A percentile compares a stretch with the other conserved stretches of the same genome.
Evolutionary conservation across 2,113 vertebrate species (phyloP).

Genomic region (Phaetusa simplex): DNA sequence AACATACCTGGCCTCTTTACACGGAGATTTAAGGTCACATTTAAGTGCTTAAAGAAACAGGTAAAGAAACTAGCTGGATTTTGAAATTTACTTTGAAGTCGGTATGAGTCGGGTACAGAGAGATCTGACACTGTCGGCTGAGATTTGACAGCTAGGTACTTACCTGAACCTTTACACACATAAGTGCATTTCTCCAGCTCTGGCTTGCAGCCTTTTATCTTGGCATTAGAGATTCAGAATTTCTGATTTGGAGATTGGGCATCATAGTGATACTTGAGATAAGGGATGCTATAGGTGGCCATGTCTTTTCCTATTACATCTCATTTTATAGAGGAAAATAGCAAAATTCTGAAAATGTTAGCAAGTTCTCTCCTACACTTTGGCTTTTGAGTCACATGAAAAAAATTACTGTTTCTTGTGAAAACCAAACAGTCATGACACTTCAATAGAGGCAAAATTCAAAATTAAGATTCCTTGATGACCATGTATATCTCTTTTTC

Average conservation of each 20-base stretch:
- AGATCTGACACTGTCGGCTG: neutral
- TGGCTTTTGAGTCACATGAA: neutral
- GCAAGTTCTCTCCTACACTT: neutral
- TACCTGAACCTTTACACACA: neutral
- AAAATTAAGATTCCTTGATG: neutral
- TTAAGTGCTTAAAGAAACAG: neutral
- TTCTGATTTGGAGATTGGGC: neutral
- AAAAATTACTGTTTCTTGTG: neutral
- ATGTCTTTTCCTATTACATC: neutral
- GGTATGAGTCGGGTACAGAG: neutral
- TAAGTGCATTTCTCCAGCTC: neutral
- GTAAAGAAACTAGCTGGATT: neutral
- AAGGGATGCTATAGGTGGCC: neutral
- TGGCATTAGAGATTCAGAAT: neutral
- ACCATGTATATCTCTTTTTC: neutral
- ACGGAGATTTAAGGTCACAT: neutral
- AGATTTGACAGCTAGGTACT: too few relatives aligned
- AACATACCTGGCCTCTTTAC: neutral
- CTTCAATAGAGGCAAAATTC: neutral
- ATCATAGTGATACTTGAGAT: neutral
- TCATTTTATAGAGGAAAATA: neutral
- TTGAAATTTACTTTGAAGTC: neutral
- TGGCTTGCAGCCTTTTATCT: neutral
- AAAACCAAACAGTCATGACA: neutral
- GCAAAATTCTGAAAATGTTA: neutral